These are phyloP conservation scores for Apotomis betuletana DNA, from an alignment of 2,888 invertebrate genomes.

Conservation along the genomic window DNA sequence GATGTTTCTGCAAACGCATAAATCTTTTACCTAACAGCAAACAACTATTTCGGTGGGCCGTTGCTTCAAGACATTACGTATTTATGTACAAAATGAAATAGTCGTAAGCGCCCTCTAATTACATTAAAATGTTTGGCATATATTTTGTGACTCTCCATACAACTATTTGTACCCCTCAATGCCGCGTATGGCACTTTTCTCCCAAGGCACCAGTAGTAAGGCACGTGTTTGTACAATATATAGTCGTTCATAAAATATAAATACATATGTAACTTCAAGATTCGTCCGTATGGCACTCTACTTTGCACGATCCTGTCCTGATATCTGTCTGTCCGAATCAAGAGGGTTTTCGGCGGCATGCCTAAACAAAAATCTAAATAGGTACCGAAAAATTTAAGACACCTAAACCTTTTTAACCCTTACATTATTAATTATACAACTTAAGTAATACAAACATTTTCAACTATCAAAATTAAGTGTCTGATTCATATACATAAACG, in stretches of 20 bases:
- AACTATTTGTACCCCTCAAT: slow-evolving; percentile 72
- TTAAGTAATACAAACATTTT: too few species aligned
- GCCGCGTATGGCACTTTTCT: slow-evolving; percentile 69
- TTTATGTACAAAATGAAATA: slow-evolving; percentile 63
- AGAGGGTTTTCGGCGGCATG: too few species aligned
- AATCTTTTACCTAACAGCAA: slow-evolving; percentile 53
- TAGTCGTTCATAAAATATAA: slow-evolving; percentile 41
- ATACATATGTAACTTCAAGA: slow-evolving; percentile 42
- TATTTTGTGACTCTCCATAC: slow-evolving; percentile 80
- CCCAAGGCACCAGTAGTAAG: slow-evolving; percentile 70
- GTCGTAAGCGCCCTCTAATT: slow-evolving; percentile 63
- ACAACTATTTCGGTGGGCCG: slow-evolving; percentile 75
- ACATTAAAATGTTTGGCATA: slow-evolving; percentile 78
- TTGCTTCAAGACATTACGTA: slow-evolving; percentile 65
- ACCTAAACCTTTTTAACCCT: too few species aligned
- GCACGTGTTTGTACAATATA: slow-evolving; percentile 61
- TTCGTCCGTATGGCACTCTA: slow-evolving; percentile 73
- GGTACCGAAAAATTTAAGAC: too few species aligned
- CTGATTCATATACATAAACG: too few species aligned
- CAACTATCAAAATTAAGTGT: too few species aligned
- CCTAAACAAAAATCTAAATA: too few species aligned
- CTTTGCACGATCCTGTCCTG: slow-evolving; percentile 66
- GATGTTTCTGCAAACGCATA: background rate
- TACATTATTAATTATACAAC: too few species aligned
- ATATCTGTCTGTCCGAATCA: slow-evolving; percentile 47